These are phyloP conservation scores for Habropoda laboriosa DNA, from an alignment of 1,140 invertebrate genomes.

Conservation along the genomic window DNA sequence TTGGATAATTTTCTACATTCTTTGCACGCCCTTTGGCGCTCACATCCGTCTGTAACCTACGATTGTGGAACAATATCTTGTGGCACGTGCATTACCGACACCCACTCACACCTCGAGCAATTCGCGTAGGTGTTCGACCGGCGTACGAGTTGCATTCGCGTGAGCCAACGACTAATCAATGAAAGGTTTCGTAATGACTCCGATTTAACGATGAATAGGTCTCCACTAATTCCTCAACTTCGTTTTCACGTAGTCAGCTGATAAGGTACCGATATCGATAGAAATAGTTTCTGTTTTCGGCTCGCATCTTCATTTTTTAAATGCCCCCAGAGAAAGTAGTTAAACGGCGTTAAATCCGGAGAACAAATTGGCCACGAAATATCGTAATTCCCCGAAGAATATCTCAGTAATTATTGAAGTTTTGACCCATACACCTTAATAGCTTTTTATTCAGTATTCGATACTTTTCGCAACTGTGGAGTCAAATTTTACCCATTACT, in stretches of 20 bases:
- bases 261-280: too few relatives aligned
- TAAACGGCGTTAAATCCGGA: too few relatives aligned
- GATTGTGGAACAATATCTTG: conserved; percentile 1
- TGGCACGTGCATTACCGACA: conserved; percentile 35
- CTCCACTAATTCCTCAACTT: neutral
- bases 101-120: conserved; percentile 32
- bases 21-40: neutral
- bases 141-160: conserved; percentile 1
- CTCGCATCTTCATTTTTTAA: too few relatives aligned
- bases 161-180: conserved; percentile 36
- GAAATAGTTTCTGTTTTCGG: too few relatives aligned
- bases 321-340: too few relatives aligned
- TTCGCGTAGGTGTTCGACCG: conserved; percentile 35
- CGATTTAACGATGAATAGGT: conserved; percentile 26
- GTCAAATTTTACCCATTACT: too few relatives aligned
- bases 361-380: too few relatives aligned
- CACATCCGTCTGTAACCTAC: conserved; percentile 3
- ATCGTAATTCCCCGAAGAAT: too few relatives aligned
- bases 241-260: neutral
- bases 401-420: too few relatives aligned
- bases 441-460: too few relatives aligned
- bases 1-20: conserved; percentile 14
- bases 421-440: too few relatives aligned
- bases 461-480: too few relatives aligned
- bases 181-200: conserved; percentile 48